Conservation (phyloP, 1,140 invertebrate species). For the Phthorimaea operculella region DNA sequence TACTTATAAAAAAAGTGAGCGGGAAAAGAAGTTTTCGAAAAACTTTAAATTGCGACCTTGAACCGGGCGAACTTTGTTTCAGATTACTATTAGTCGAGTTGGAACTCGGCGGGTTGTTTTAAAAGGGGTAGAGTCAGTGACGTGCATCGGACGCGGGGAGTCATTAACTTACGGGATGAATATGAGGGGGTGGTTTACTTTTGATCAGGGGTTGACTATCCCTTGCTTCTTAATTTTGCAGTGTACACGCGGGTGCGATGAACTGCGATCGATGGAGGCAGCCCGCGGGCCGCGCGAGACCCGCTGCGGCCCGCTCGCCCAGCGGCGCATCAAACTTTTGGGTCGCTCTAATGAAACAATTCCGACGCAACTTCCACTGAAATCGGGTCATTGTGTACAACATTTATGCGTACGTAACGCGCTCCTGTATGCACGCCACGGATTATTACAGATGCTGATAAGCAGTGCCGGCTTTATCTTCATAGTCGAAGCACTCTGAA, state of each 20-base stretch:
- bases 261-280: constrained; percentile 39
- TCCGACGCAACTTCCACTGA: constrained; percentile 28
- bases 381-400: constrained; percentile 43
- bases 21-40: constrained; percentile 64
- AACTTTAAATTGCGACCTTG: constrained; percentile 71
- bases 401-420: constrained; percentile 22
- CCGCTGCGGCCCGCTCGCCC: constrained; percentile 12
- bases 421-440: constrained; percentile 15
- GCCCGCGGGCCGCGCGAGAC: constrained; percentile 17
- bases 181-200: constrained; percentile 39
- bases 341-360: constrained; percentile 53
- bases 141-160: constrained; percentile 22
- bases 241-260: constrained; percentile 30
- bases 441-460: constrained; percentile 3
- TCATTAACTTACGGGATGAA: constrained; percentile 37
- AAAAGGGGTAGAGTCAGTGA: constrained; percentile 37
- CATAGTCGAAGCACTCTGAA: too few species aligned
- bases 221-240: constrained; percentile 18
- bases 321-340: constrained; percentile 32
- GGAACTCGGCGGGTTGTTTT: constrained; percentile 59
- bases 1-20: constrained; percentile 56
- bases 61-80: constrained; percentile 66
- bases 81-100: constrained; percentile 67
- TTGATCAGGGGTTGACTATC: constrained; percentile 29
- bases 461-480: not conserved